Conservation (phyloP, 2,113 vertebrate species). For the Corythornis cristatus region DNA sequence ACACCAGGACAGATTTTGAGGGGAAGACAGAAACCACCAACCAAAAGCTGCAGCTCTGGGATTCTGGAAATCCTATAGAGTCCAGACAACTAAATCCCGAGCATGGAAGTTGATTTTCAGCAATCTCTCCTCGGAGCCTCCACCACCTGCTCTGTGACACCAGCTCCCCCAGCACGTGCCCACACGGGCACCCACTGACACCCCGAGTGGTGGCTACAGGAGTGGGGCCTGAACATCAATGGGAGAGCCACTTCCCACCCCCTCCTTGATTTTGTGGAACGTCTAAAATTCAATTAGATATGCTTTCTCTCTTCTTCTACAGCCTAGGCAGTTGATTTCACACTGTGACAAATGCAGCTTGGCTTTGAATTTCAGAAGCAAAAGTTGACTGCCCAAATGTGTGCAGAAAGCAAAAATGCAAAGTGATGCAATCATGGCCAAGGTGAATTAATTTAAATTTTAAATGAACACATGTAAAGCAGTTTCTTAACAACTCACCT, state of each 20-base stretch:
- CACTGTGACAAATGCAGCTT: conserved; percentile 16
- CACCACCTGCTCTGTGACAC: fast-evolving
- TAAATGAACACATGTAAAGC: neutral
- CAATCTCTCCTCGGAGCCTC: neutral
- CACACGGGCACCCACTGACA: neutral
- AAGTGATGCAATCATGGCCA: neutral
- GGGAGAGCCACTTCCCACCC: neutral
- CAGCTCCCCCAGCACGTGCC: neutral
- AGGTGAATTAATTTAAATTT: conserved; percentile 27
- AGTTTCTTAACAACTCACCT: neutral
- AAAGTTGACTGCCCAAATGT: conserved; percentile 4
- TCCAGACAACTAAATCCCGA: fast-evolving
- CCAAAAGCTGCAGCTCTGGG: neutral
- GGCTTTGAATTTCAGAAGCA: conserved; percentile 14
- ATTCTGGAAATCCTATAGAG: neutral
- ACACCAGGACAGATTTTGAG: fast-evolving
- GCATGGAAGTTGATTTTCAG: neutral
- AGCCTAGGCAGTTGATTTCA: neutral
- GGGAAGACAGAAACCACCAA: neutral
- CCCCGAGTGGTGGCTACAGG: neutral
- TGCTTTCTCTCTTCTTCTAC: conserved; percentile 2
- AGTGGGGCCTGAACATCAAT: neutral
- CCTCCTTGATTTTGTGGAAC: fast-evolving
- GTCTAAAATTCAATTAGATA: conserved; percentile 4
- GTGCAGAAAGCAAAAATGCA: neutral